A percentile compares a stretch with the other conserved stretches of the same genome.
Conservation (phyloP, 2,888 invertebrate genomes). For the Conops quadrifasciatus region DNA sequence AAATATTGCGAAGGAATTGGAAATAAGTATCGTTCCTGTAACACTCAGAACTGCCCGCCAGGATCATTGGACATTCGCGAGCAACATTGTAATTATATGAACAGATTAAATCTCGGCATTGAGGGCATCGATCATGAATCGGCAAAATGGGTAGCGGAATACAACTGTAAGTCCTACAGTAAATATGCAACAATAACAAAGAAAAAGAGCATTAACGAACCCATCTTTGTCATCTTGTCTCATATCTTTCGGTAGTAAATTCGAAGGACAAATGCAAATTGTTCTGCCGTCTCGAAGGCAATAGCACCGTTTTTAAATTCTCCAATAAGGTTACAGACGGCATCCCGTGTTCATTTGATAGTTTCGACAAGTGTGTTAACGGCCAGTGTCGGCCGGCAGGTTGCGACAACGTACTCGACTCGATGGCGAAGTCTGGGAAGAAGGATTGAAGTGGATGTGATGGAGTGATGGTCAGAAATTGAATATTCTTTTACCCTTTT, state of each 20-base stretch:
- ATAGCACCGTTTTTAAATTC: conserved; percentile 75
- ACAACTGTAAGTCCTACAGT: conserved; percentile 75
- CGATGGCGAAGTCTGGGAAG: conserved; percentile 72
- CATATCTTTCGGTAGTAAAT: conserved; percentile 46
- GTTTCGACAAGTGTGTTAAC: conserved; percentile 84
- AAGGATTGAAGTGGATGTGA: conserved; percentile 6
- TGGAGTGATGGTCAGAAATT: not conserved
- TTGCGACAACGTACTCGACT: conserved; percentile 85
- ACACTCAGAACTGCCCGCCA: conserved; percentile 68
- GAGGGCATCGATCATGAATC: conserved; percentile 72
- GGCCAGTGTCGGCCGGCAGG: conserved; percentile 84
- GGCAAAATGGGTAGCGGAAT: conserved; percentile 86
- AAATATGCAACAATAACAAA: too few relatives aligned
- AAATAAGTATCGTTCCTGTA: too few relatives aligned
- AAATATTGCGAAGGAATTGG: too few relatives aligned
- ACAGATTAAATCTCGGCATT: conserved; percentile 75
- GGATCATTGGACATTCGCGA: conserved; percentile 77
- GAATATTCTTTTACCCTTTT: too few relatives aligned
- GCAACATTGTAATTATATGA: conserved; percentile 78
- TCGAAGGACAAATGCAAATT: conserved; percentile 77
- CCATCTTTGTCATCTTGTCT: too few relatives aligned
- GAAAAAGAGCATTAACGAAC: not conserved
- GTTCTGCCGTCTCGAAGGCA: conserved; percentile 75
- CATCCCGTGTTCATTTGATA: conserved; percentile 80
- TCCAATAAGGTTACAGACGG: conserved; percentile 79